A percentile compares a stretch with the other conserved stretches of the same genome.
These are phyloP conservation scores for Monodelphis domestica DNA, from an alignment of 2,797 vertebrate species.

Conservation along the genomic window DNA sequence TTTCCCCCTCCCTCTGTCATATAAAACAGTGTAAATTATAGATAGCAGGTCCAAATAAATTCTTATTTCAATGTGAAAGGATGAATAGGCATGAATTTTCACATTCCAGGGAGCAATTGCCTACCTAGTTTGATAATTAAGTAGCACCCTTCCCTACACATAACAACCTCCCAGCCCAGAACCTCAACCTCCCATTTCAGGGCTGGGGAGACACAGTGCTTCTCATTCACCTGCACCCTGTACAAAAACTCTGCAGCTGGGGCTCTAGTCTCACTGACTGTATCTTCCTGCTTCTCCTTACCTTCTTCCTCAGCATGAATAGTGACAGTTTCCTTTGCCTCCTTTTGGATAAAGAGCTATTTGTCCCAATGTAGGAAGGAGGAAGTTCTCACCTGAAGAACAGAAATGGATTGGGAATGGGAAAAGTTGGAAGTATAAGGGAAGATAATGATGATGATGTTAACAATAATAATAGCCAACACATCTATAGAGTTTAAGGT, in stretches of 20 bases:
- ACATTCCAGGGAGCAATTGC: slow-evolving; percentile 35
- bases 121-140: slow-evolving; percentile 43
- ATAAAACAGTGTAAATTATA: background rate
- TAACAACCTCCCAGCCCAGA: background rate
- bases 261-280: accelerated
- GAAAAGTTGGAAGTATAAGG: background rate
- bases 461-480: background rate
- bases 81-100: slow-evolving; percentile 48
- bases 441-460: background rate
- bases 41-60: background rate
- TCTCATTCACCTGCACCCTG: slow-evolving; percentile 20
- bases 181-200: background rate
- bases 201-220: slow-evolving; percentile 55
- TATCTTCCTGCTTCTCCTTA: background rate
- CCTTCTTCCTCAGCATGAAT: background rate
- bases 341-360: background rate
- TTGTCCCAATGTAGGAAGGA: background rate
- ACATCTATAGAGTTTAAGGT: background rate
- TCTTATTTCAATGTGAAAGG: slow-evolving; percentile 19
- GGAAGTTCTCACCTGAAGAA: background rate
- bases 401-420: background rate
- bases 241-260: slow-evolving; percentile 70
- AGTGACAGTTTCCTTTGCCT: background rate
- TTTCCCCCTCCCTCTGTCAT: background rate
- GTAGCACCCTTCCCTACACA: slow-evolving; percentile 25